These are phyloP conservation scores for Thymallus thymallus DNA, from an alignment of 2,113 vertebrate genomes.

Conservation along the genomic window DNA sequence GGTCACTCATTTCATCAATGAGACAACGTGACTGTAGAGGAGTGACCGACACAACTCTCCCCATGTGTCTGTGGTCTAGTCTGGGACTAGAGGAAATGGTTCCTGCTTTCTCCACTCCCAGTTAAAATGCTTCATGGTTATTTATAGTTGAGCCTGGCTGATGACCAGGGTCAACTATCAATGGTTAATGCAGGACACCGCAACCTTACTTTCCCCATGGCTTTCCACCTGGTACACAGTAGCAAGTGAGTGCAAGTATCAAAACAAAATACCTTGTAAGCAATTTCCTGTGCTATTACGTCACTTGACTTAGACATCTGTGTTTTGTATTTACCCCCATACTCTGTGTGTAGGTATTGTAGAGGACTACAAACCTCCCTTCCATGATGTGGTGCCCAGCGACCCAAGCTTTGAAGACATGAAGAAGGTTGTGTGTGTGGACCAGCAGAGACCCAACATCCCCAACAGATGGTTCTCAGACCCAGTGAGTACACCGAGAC, in stretches of 20 bases:
- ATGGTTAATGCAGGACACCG: constrained; percentile 20
- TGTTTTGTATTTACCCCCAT: neutral
- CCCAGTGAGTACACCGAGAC: constrained; percentile 76
- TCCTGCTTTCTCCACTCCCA: constrained; percentile 34
- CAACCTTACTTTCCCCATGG: constrained; percentile 23
- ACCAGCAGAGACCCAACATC: constrained; percentile 98
- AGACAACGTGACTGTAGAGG: constrained; percentile 5
- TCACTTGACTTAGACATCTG: too few relatives aligned
- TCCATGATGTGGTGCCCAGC: constrained; percentile 92
- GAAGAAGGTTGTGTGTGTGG: constrained; percentile 96
- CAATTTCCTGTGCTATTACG: too few relatives aligned
- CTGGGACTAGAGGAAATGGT: constrained; percentile 36
- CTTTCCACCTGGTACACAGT: neutral
- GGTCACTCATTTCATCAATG: constrained; percentile 10
- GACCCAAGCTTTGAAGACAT: constrained; percentile 99
- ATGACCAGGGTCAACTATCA: constrained; percentile 30
- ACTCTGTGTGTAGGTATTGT: constrained; percentile 82
- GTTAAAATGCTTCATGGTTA: constrained; percentile 39
- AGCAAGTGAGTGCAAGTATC: too few relatives aligned
- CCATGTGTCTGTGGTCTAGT: constrained; percentile 9
- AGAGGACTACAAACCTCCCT: constrained; percentile 96
- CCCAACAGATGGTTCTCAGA: constrained; percentile 99
- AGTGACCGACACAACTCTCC: neutral
- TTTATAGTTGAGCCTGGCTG: constrained; percentile 35
- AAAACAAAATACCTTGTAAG: too few relatives aligned